Evolutionary conservation across 2,888 invertebrate species (phyloP).

Genomic region (Epinotia brunnichana): DNA sequence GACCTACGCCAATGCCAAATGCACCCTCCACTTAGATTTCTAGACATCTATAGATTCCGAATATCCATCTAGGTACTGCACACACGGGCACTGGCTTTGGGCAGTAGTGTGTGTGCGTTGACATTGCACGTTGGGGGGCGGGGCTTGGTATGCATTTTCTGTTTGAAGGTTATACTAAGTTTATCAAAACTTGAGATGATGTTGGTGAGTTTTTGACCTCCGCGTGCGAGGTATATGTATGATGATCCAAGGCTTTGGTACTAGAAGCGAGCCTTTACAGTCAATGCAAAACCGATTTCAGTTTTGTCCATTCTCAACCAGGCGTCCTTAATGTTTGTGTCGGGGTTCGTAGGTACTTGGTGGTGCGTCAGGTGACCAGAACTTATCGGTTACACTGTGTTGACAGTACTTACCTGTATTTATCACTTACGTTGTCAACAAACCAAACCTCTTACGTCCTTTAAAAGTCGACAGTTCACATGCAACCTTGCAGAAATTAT

Average conservation of each 20-base stretch:
- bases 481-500: too few species aligned
- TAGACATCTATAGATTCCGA: constrained; percentile 26
- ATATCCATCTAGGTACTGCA: constrained; percentile 21
- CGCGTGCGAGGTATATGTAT: too few species aligned
- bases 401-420: neutral
- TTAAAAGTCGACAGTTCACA: too few species aligned
- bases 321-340: too few species aligned
- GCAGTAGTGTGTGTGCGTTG: constrained; percentile 15
- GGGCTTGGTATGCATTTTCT: constrained; percentile 14
- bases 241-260: too few species aligned
- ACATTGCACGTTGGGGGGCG: constrained; percentile 6
- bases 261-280: neutral
- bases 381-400: neutral
- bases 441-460: too few species aligned
- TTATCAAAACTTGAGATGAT: neutral
- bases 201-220: neutral
- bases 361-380: neutral
- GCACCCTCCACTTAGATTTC: constrained; percentile 39
- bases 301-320: neutral
- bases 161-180: constrained; percentile 8
- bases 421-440: too few species aligned
- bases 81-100: constrained; percentile 13
- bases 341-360: too few species aligned
- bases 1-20: constrained; percentile 38
- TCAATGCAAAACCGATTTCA: neutral